Percentiles rank a stretch among this genome's conserved stretches.
These are phyloP conservation scores for Magallana ariakensis DNA, from an alignment of 1,140 invertebrate genomes.

Conservation along the genomic window DNA sequence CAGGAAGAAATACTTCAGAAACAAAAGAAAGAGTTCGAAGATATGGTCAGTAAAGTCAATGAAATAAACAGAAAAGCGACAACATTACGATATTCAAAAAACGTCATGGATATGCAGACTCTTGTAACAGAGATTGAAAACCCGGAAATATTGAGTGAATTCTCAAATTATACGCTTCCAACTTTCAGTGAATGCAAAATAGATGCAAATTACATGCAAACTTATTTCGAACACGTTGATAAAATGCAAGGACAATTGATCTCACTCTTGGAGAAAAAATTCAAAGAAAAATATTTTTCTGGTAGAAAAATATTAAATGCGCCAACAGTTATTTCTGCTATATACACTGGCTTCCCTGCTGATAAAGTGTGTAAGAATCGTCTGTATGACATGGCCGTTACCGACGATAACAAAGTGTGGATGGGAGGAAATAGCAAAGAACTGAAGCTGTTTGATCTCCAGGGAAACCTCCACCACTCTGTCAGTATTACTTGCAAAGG, in stretches of 20 bases:
- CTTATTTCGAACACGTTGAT: background rate
- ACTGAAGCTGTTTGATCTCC: constrained; percentile 6
- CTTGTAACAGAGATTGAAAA: background rate
- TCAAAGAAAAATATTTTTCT: background rate
- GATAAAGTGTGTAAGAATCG: background rate
- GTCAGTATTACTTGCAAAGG: background rate
- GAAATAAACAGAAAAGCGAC: background rate
- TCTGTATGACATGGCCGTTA: background rate
- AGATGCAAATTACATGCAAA: background rate
- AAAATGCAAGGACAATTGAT: background rate
- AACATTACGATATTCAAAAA: background rate
- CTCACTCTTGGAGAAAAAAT: background rate
- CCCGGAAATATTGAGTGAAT: background rate
- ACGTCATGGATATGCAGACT: background rate
- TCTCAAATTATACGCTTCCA: background rate
- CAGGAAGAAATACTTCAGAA: background rate
- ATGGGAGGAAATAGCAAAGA: background rate
- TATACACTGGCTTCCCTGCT: background rate
- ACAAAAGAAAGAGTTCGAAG: background rate
- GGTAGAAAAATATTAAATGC: background rate
- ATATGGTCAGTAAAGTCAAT: background rate
- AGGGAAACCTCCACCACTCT: background rate
- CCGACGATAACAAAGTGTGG: background rate
- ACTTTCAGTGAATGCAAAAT: background rate
- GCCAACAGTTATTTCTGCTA: background rate